Conservation (phyloP, 53 echinoderm and acorn worm genomes). For the Echinarachnius parma region DNA sequence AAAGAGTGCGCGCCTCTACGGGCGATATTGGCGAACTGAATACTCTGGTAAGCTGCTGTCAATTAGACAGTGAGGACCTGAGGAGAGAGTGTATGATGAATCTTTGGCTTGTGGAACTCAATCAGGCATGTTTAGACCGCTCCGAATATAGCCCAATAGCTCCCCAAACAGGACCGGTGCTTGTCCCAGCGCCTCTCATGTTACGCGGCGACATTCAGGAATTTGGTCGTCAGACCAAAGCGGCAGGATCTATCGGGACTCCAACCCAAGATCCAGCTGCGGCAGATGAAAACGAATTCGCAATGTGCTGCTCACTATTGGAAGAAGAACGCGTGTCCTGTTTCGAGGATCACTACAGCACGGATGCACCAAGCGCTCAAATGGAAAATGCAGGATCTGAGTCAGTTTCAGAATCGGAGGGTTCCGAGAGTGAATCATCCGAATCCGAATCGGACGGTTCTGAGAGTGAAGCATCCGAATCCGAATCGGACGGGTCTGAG, state of each 20-base stretch:
- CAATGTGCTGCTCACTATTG: background rate
- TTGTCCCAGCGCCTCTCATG: conserved; percentile 3
- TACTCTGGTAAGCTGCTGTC: background rate
- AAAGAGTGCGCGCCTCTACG: background rate
- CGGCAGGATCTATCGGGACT: background rate
- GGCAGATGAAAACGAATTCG: conserved; percentile 7
- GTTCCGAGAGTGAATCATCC: background rate
- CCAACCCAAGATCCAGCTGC: too few species aligned
- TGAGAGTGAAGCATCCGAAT: background rate
- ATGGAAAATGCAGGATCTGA: conserved; percentile 4
- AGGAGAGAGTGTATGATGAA: conserved; percentile 1
- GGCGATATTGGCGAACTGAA: conserved; percentile 11
- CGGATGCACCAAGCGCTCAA: background rate
- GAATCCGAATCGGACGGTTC: background rate
- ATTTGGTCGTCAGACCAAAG: background rate
- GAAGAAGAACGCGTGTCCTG: background rate
- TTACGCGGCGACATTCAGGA: conserved; percentile 1
- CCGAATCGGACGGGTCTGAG: background rate
- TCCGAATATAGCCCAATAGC: too few species aligned
- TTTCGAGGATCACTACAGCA: conserved; percentile 11
- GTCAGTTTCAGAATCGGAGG: background rate
- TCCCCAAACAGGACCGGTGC: too few species aligned
- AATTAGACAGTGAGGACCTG: background rate
- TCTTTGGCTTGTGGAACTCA: background rate
- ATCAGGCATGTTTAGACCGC: background rate